These are phyloP conservation scores for Ivindomyrus marchei DNA, from an alignment of 2,113 vertebrate species.

Conservation along the genomic window DNA sequence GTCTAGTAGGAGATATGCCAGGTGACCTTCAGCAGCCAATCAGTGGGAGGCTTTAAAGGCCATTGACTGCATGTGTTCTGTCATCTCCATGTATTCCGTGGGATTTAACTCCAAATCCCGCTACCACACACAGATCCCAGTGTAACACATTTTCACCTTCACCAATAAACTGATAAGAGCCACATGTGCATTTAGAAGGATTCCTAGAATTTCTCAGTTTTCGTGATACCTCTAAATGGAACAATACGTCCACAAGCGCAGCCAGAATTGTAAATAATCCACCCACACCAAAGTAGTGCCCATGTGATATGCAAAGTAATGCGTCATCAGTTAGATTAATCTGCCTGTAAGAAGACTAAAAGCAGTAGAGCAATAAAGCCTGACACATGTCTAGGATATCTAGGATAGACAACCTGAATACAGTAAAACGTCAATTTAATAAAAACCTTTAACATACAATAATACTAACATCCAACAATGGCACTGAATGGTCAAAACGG, in stretches of 20 bases:
- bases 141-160: neutral
- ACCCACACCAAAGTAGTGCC: neutral
- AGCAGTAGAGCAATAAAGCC: neutral
- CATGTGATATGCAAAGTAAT: neutral
- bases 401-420: neutral
- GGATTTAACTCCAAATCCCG: neutral
- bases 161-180: neutral
- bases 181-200: neutral
- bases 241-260: neutral
- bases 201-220: neutral
- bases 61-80: neutral
- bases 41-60: neutral
- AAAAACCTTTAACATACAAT: neutral
- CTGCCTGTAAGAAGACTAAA: neutral
- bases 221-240: too few species aligned
- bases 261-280: constrained; percentile 6
- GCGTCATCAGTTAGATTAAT: neutral
- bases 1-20: neutral
- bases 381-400: neutral
- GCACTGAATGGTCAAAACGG: neutral
- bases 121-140: neutral
- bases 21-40: neutral
- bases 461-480: neutral
- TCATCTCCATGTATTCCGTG: neutral
- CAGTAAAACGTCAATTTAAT: neutral